Base-by-base conservation (phyloP, 2,888 invertebrate genomes). In the Caenorhabditis uteleia region DNA sequence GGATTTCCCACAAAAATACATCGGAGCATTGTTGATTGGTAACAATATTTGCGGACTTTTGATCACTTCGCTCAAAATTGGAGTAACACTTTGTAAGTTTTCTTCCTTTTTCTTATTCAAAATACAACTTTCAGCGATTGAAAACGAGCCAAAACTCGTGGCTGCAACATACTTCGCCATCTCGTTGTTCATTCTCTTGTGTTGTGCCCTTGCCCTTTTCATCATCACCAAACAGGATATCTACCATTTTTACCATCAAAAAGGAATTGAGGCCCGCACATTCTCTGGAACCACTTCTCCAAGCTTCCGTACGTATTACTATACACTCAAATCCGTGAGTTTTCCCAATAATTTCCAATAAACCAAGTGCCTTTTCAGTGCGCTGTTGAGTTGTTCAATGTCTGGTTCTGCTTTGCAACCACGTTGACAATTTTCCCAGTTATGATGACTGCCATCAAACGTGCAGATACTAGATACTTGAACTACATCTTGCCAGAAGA, bases 101-200 rank as follows among this genome's bases (percentile, higher is more conserved):
- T n/a, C n/a, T n/a, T n/a, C n/a, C n/a, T n/a, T n/a, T n/a, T n/a
- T n/a, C n/a, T n/a, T n/a, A n/a, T n/a, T n/a, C n/a, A n/a, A n/a
- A n/a, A n/a, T n/a, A n/a, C n/a, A 3, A 29, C 46, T 53, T 59
- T 33, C 50, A 71, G 74, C 69, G 20, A 66, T 74, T 21, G 46
- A 50, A 21, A 44, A 55, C 18, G 59, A 75, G 26, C 47, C 70
- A 34, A 47, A 46, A 40, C 46, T 65, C 4, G 90, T 94, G 0
- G 95, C 95, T 40, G 93, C 97, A 77, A 94, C 95, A 86, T 98
- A 95, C 86, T 98, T 98, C 85, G 91, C 95, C 65, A 90, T 91
- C 0, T 95, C 97, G 23, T 89, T 97, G 79, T 89, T 95, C 71
- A 88, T 95, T 51, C 87, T 98, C 34, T 87, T 97, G 40, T 86